These are phyloP conservation scores for Laticauda colubrina DNA, from an alignment of 2,113 vertebrate genomes.

Conservation along the genomic window DNA sequence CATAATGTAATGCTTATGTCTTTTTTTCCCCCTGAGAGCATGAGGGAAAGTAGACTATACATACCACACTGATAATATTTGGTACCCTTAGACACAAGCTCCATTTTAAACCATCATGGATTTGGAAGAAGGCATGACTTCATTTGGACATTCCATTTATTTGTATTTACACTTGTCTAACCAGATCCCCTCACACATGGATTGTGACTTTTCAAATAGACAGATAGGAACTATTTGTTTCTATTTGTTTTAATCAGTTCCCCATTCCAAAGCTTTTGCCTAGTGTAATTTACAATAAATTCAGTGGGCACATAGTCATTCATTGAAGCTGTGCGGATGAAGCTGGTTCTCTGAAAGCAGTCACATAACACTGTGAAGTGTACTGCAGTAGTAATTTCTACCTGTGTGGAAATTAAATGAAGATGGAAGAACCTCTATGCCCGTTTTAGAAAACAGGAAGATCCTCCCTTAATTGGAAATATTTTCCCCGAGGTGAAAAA, in stretches of 20 bases:
- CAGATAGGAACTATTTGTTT: background rate
- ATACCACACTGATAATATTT: background rate
- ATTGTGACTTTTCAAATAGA: background rate
- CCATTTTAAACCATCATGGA: background rate
- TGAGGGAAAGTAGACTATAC: background rate
- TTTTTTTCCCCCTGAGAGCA: background rate
- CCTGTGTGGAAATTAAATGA: background rate
- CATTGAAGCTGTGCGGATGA: background rate
- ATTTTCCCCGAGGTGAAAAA: background rate
- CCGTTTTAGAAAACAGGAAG: background rate
- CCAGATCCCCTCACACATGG: background rate
- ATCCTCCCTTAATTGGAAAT: background rate
- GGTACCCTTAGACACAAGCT: background rate
- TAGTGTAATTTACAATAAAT: background rate
- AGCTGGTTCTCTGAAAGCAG: background rate
- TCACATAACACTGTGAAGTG: background rate
- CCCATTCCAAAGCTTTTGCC: background rate
- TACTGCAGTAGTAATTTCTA: background rate
- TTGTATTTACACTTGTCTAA: background rate
- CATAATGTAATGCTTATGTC: background rate
- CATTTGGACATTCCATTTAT: background rate
- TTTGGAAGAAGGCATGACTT: background rate
- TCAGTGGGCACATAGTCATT: background rate
- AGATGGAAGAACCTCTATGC: background rate
- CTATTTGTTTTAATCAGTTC: background rate